Evolutionary conservation across 2,888 invertebrate species (phyloP).

Genomic region (Abrostola tripartita): DNA sequence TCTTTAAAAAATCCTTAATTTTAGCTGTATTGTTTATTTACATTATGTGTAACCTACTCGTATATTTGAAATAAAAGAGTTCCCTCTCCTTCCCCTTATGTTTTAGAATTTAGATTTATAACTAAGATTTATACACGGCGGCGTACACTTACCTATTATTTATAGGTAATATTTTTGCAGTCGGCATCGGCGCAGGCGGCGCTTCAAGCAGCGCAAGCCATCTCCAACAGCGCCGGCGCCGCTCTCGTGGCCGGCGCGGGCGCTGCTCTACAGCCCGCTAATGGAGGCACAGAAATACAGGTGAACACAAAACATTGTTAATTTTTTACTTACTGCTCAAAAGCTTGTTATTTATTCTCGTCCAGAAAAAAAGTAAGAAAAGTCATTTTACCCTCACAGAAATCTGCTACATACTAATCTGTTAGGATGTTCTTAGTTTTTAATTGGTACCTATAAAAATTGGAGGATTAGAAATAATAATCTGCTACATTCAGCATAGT

Average conservation of each 20-base stretch:
- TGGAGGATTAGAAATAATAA: neutral
- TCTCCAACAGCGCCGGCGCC: slow-evolving; percentile 90
- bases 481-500: neutral
- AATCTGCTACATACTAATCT: too few relatives aligned
- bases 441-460: neutral
- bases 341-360: too few relatives aligned
- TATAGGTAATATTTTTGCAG: slow-evolving; percentile 85
- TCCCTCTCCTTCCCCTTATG: neutral
- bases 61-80: too few relatives aligned
- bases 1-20: too few relatives aligned
- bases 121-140: slow-evolving; percentile 23
- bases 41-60: too few relatives aligned
- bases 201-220: slow-evolving; percentile 94
- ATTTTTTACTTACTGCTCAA: too few relatives aligned
- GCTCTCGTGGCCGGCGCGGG: slow-evolving; percentile 90
- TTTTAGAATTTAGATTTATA: neutral
- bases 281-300: slow-evolving; percentile 88
- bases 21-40: too few relatives aligned
- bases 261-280: slow-evolving; percentile 89
- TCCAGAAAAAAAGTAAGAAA: too few relatives aligned
- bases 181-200: slow-evolving; percentile 95
- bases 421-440: too few relatives aligned
- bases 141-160: slow-evolving; percentile 54
- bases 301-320: slow-evolving; percentile 53
- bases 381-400: too few relatives aligned